These are phyloP conservation scores for Argyrosomus japonicus DNA, from an alignment of 2,113 vertebrate genomes.

Conservation along the genomic window DNA sequence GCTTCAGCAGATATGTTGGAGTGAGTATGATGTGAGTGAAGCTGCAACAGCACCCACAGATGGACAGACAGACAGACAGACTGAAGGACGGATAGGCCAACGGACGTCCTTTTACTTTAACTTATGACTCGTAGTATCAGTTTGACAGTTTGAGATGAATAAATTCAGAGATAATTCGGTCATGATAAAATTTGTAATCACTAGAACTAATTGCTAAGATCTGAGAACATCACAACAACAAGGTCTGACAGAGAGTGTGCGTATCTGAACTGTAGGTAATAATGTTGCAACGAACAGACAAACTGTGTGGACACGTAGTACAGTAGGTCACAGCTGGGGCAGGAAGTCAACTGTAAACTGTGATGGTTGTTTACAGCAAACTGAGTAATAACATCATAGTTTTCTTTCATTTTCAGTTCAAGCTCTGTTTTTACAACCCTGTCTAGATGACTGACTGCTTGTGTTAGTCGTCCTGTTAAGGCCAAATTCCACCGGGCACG, in stretches of 20 bases:
- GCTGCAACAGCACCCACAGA: slow-evolving; percentile 53
- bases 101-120: neutral
- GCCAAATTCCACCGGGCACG: no score
- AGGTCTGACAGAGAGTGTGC: neutral
- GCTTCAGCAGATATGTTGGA: slow-evolving; percentile 47
- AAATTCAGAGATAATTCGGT: neutral
- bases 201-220: neutral
- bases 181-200: neutral
- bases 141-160: neutral
- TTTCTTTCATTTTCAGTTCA: neutral
- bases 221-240: neutral
- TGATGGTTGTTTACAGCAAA: neutral
- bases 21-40: slow-evolving; percentile 55
- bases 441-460: neutral
- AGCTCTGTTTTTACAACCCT: neutral
- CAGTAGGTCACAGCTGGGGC: neutral
- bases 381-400: neutral
- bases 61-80: slow-evolving; percentile 10
- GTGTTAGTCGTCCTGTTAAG: neutral
- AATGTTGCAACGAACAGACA: neutral
- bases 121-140: neutral
- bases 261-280: neutral
- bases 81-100: neutral
- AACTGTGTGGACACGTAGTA: neutral
- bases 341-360: neutral